Conservation (phyloP, 2,888 invertebrate genomes). For the Oxycera nigricornis region DNA sequence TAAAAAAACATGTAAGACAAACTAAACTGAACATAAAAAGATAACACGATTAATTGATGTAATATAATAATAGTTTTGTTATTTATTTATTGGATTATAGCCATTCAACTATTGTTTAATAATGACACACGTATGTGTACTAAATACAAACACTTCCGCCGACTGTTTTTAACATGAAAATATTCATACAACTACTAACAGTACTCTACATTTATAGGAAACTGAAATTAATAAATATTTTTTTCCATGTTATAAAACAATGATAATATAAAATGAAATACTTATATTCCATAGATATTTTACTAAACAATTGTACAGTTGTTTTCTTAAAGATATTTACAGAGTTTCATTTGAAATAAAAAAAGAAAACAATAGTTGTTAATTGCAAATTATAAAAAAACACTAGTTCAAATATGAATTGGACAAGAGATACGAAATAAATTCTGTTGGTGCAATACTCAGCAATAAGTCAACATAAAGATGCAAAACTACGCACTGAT, state of each 20-base stretch:
- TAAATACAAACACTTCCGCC: conserved; percentile 18
- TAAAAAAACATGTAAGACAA: conserved; percentile 40
- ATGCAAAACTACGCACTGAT: conserved; percentile 6
- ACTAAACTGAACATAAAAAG: conserved; percentile 26
- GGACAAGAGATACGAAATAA: conserved; percentile 13
- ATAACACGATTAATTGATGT: conserved; percentile 1
- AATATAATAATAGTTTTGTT: neutral
- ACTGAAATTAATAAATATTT: conserved; percentile 27
- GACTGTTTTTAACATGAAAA: conserved; percentile 13
- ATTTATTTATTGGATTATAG: neutral
- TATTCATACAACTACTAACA: neutral
- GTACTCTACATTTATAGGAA: conserved; percentile 3
- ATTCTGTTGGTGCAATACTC: neutral
- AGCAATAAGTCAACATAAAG: neutral
- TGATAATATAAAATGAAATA: conserved; percentile 10
- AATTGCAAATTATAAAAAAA: conserved; percentile 12
- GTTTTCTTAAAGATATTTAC: conserved; percentile 16
- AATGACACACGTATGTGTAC: neutral
- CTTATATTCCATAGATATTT: conserved; percentile 23
- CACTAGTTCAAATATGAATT: conserved; percentile 23
- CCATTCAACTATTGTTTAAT: conserved; percentile 8
- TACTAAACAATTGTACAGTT: conserved; percentile 22
- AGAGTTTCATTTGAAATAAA: conserved; percentile 11
- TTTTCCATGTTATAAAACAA: conserved; percentile 6
- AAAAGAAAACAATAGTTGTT: conserved; percentile 3